Conservation (phyloP, 2,113 vertebrate genomes). For the Ursus arctos region DNA sequence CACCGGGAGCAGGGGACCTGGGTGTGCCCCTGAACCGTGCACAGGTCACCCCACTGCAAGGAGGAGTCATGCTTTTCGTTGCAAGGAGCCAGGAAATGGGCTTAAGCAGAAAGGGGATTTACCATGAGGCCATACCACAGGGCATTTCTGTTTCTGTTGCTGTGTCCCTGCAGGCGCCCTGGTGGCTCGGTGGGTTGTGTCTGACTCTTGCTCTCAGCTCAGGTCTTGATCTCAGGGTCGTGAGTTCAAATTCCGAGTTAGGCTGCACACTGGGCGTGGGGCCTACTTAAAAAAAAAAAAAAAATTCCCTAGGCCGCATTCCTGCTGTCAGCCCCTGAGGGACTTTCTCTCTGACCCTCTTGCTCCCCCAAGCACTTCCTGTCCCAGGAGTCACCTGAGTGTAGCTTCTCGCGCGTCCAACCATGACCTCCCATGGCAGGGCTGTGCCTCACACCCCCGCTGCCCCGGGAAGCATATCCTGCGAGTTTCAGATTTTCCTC, state of each 20-base stretch:
- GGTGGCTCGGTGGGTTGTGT: background rate
- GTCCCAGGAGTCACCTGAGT: background rate
- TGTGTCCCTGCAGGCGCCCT: background rate
- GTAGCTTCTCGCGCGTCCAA: background rate
- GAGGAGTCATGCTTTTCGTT: background rate
- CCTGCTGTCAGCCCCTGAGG: background rate
- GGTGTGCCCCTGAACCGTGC: rapidly evolving
- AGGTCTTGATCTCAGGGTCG: background rate
- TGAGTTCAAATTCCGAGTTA: background rate
- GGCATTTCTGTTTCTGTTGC: background rate
- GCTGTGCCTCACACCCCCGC: background rate
- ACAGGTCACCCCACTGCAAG: background rate
- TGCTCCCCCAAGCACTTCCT: background rate
- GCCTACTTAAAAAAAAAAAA: background rate
- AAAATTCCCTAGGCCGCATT: background rate
- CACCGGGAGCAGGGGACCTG: background rate
- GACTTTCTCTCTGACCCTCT: background rate
- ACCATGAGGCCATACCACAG: background rate
- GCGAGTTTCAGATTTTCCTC: background rate
- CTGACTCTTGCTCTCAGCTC: background rate
- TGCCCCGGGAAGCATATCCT: background rate
- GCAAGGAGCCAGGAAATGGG: background rate
- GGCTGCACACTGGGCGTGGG: background rate
- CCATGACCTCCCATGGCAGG: background rate
- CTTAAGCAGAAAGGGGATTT: background rate